Evolutionary conservation across 2,888 invertebrate species (phyloP).

Genomic region (Morpho helenor): DNA sequence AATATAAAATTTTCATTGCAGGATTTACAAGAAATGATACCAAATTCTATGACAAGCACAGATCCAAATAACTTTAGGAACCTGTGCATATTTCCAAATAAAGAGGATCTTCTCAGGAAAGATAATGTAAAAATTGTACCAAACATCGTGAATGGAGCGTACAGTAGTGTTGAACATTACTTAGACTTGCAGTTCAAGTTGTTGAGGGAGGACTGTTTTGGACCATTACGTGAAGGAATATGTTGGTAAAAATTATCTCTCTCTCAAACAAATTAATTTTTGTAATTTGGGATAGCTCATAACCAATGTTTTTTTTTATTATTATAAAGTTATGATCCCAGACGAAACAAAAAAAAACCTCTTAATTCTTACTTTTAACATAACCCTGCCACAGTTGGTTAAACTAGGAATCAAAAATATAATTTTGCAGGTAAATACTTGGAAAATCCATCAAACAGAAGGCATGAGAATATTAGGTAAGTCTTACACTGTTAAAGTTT

Average conservation of each 20-base stretch:
- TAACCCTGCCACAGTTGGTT: no score
- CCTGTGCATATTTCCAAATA: slow-evolving; percentile 63
- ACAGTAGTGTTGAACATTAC: slow-evolving; percentile 83
- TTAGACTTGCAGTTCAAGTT: slow-evolving; percentile 89
- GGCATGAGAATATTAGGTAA: slow-evolving; percentile 68
- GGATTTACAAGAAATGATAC: slow-evolving; percentile 2
- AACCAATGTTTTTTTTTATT: neutral
- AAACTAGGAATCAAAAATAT: neutral
- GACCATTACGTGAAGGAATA: slow-evolving; percentile 85
- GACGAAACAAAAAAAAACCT: neutral
- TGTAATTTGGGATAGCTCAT: neutral
- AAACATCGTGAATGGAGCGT: slow-evolving; percentile 81
- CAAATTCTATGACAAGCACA: slow-evolving; percentile 10
- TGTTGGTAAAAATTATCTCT: slow-evolving; percentile 49
- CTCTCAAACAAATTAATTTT: neutral
- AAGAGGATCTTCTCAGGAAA: slow-evolving; percentile 73
- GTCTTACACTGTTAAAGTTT: neutral
- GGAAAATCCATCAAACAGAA: slow-evolving; percentile 60
- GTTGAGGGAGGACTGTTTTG: slow-evolving; percentile 88
- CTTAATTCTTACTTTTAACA: neutral
- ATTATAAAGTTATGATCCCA: no score
- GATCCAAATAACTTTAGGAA: slow-evolving; percentile 49
- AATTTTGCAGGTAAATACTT: slow-evolving; percentile 59
- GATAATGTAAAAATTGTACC: slow-evolving; percentile 58
- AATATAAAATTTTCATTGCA: neutral